phyloP scores from a whole-genome alignment of 2,113 vertebrate genomes.

The Notiomystis cincta region DNA sequence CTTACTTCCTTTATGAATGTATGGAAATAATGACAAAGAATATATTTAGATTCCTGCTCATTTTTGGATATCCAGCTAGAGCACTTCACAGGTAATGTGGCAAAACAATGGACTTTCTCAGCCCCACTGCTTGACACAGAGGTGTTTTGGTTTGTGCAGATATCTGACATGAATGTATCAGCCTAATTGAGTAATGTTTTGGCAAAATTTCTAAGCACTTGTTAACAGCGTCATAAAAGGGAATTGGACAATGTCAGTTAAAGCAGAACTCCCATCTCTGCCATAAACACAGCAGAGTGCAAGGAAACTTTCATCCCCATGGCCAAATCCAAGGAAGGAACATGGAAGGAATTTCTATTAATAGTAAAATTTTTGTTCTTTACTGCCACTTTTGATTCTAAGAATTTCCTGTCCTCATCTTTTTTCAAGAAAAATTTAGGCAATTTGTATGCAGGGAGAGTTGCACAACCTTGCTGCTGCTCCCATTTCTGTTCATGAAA shows the following conservation, averaged over 20 bases:
- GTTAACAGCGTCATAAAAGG: not conserved
- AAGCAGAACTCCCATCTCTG: not conserved
- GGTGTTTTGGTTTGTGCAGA: not conserved
- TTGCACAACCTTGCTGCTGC: not conserved
- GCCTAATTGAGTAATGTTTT: not conserved
- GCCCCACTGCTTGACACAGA: not conserved
- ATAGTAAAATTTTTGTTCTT: not conserved
- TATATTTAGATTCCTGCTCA: not conserved
- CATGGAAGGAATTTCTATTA: not conserved
- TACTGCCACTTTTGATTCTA: not conserved
- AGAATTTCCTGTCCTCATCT: not conserved
- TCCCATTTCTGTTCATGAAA: not conserved
- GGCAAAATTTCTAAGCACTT: not conserved
- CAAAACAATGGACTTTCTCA: not conserved
- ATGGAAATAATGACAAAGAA: not conserved
- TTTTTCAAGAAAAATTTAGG: not conserved
- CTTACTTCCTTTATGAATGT: not conserved
- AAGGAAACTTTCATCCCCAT: not conserved
- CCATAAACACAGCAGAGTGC: not conserved
- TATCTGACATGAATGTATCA: not conserved
- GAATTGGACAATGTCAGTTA: not conserved
- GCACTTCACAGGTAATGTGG: not conserved
- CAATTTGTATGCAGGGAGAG: not conserved
- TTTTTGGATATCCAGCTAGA: not conserved
- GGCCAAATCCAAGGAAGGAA: not conserved